Percentiles rank a stretch among this genome's conserved stretches.
These are phyloP conservation scores for Drosophila funebris DNA, from an alignment of 1,140 invertebrate genomes.

Conservation along the genomic window DNA sequence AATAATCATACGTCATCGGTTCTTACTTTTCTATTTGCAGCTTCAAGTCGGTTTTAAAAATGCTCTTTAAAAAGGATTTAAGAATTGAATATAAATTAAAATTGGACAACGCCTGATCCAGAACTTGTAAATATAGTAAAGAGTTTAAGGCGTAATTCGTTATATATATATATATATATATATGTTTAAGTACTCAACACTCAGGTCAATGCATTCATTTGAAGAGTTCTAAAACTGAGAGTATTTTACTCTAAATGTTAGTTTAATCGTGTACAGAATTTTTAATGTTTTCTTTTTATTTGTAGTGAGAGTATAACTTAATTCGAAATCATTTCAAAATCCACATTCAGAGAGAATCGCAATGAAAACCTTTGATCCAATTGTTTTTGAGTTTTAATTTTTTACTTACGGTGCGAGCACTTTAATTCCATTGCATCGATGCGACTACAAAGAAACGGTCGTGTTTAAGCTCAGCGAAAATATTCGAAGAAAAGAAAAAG, in stretches of 20 bases:
- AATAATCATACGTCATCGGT: slow-evolving; percentile 7
- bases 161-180: background rate
- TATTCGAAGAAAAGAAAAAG: background rate
- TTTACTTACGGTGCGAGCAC: slow-evolving; percentile 34
- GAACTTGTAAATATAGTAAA: no score
- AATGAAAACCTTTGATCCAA: slow-evolving; percentile 59
- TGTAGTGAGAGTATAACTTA: slow-evolving; percentile 7
- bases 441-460: slow-evolving; percentile 63
- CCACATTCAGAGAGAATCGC: slow-evolving; percentile 10
- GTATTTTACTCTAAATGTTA: background rate
- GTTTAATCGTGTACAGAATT: slow-evolving; percentile 13
- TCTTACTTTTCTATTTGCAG: background rate
- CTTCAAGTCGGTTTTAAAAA: background rate
- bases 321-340: background rate
- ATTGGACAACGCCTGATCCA: no score
- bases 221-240: background rate
- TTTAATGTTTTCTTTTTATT: background rate
- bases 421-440: slow-evolving; percentile 57
- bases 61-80: background rate
- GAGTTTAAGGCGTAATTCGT: background rate
- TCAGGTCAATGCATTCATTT: background rate
- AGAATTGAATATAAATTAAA: background rate
- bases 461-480: slow-evolving; percentile 39
- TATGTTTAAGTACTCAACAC: background rate
- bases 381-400: slow-evolving; percentile 37